Conservation (phyloP, 35 echinoderm and acorn worm genomes). For the Nesometra sesokonis region DNA sequence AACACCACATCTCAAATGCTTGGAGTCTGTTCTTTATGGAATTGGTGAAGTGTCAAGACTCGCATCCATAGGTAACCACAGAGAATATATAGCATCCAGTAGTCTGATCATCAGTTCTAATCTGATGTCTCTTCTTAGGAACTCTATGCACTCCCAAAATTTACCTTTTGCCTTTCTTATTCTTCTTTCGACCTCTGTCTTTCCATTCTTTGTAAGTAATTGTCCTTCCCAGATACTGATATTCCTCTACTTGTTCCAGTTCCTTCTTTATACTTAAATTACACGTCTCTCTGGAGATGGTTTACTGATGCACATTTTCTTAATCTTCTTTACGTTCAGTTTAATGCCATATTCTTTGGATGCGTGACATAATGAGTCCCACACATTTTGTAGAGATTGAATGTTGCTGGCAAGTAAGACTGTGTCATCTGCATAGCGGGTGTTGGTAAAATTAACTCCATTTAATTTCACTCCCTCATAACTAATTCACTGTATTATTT, state of each 20-base stretch:
- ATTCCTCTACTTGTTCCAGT: not conserved
- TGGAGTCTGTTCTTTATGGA: too few relatives aligned
- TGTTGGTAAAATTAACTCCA: not conserved
- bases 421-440: too few relatives aligned
- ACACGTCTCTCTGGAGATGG: not conserved
- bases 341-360: not conserved
- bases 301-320: not conserved
- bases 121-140: not conserved
- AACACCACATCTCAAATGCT: too few relatives aligned
- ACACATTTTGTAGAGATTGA: not conserved
- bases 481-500: not conserved
- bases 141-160: too few relatives aligned
- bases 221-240: slow-evolving; percentile 1
- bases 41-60: too few relatives aligned
- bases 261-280: not conserved
- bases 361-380: not conserved
- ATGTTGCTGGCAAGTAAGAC: not conserved
- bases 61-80: not conserved
- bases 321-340: not conserved
- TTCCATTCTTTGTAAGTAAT: not conserved
- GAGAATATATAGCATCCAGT: not conserved
- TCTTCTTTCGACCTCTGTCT: not conserved
- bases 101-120: not conserved
- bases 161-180: not conserved
- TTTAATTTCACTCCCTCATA: not conserved